These are phyloP conservation scores for Nomia melanderi DNA, from an alignment of 1,140 invertebrate species.

Conservation along the genomic window DNA sequence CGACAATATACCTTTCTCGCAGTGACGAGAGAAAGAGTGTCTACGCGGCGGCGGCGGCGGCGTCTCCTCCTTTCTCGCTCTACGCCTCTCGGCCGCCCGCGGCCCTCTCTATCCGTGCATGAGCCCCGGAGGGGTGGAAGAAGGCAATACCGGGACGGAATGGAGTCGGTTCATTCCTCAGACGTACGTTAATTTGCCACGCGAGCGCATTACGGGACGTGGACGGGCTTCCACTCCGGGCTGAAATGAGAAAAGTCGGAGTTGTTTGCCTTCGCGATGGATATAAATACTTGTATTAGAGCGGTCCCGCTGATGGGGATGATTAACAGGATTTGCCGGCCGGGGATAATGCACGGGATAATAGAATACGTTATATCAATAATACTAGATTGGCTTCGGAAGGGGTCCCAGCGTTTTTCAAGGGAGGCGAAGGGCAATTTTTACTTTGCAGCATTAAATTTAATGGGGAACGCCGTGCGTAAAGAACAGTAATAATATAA, in stretches of 20 bases:
- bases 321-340: not conserved
- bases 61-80: too few relatives aligned
- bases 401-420: too few relatives aligned
- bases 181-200: constrained; percentile 73
- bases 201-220: constrained; percentile 69
- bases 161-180: constrained; percentile 64
- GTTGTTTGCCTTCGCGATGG: constrained; percentile 28
- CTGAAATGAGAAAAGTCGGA: constrained; percentile 47
- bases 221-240: constrained; percentile 5
- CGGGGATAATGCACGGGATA: too few relatives aligned
- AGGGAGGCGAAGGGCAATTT: too few relatives aligned
- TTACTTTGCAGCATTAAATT: too few relatives aligned
- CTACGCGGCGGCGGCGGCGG: too few relatives aligned
- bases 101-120: not conserved
- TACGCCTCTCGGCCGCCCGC: too few relatives aligned
- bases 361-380: too few relatives aligned
- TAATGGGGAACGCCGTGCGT: too few relatives aligned
- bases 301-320: not conserved
- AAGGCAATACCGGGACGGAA: constrained; percentile 43
- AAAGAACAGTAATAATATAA: too few relatives aligned
- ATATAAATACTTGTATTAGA: not conserved
- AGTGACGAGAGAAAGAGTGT: constrained; percentile 40
- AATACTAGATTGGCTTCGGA: too few relatives aligned
- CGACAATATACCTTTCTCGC: constrained; percentile 63
- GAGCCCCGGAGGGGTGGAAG: constrained; percentile 34